A percentile compares a stretch with the other conserved stretches of the same genome.
Conservation (phyloP, 2,113 vertebrate species). For the Octodon degus region DNA sequence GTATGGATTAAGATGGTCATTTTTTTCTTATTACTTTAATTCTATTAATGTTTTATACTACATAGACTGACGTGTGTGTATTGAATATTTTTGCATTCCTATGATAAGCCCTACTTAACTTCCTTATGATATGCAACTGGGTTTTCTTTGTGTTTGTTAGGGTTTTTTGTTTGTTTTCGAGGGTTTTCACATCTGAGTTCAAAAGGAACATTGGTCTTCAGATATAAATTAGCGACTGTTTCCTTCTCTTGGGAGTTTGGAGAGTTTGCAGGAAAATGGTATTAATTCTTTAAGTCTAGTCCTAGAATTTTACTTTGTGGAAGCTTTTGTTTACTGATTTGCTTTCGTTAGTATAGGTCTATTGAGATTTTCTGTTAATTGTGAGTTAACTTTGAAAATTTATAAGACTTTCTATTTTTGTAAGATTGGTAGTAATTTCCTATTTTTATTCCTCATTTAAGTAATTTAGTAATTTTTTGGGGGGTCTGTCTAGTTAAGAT, state of each 20-base stretch:
- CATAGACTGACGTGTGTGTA: neutral
- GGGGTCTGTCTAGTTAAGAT: neutral
- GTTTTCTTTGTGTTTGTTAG: neutral
- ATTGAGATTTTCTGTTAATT: conserved; percentile 30
- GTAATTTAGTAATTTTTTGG: neutral
- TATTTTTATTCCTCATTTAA: neutral
- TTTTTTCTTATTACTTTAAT: neutral
- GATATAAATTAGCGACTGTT: neutral
- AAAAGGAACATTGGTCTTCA: neutral
- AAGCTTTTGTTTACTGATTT: neutral
- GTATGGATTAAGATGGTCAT: neutral
- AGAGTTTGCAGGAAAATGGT: neutral
- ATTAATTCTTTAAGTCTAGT: neutral
- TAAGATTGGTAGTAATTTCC: neutral
- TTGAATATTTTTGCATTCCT: neutral
- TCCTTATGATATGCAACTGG: neutral
- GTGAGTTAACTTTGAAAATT: neutral
- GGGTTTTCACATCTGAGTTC: neutral
- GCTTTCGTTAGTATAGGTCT: neutral
- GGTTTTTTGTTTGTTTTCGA: neutral
- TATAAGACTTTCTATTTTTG: neutral
- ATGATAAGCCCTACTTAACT: neutral
- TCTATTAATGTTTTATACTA: neutral
- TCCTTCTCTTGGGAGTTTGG: neutral
- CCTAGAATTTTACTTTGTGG: neutral